A percentile compares a stretch with the other conserved stretches of the same genome.
Conservation (phyloP, 2,888 invertebrate genomes). For the Nomada ruficornis region DNA sequence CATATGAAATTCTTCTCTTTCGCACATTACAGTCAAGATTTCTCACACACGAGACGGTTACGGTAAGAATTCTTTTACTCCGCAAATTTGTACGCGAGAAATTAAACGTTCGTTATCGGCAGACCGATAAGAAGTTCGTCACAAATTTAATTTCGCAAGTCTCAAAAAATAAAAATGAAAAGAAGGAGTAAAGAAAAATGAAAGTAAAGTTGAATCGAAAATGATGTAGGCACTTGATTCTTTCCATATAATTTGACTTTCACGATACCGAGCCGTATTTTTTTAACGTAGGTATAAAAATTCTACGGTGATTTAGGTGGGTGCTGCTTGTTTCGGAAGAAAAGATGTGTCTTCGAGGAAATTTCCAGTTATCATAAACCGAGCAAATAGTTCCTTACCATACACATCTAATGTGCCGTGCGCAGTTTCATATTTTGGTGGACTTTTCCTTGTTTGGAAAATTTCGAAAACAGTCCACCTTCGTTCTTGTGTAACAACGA, state of each 20-base stretch:
- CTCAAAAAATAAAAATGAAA: not conserved
- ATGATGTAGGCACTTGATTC: constrained; percentile 52
- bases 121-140: not conserved
- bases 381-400: constrained; percentile 52
- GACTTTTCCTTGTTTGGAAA: constrained; percentile 1
- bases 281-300: constrained; percentile 37
- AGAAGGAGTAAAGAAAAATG: too few species aligned
- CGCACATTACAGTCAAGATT: constrained; percentile 14
- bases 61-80: constrained; percentile 59
- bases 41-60: constrained; percentile 51
- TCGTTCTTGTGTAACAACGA: constrained; percentile 64
- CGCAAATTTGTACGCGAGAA: constrained; percentile 5
- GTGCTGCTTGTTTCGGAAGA: constrained; percentile 22
- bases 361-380: constrained; percentile 22
- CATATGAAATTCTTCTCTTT: constrained; percentile 58
- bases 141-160: constrained; percentile 12
- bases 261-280: constrained; percentile 23
- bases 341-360: constrained; percentile 21
- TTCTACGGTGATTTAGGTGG: constrained; percentile 16
- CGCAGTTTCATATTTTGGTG: constrained; percentile 27
- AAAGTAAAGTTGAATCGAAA: constrained; percentile 30
- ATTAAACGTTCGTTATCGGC: not conserved
- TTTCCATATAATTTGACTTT: constrained; percentile 43
- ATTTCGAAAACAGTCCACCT: constrained; percentile 33
- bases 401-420: constrained; percentile 47